Percentiles rank a stretch among this genome's conserved stretches.
These are phyloP conservation scores for Asteroscopus sphinx DNA, from an alignment of 2,888 invertebrate species.

Conservation along the genomic window DNA sequence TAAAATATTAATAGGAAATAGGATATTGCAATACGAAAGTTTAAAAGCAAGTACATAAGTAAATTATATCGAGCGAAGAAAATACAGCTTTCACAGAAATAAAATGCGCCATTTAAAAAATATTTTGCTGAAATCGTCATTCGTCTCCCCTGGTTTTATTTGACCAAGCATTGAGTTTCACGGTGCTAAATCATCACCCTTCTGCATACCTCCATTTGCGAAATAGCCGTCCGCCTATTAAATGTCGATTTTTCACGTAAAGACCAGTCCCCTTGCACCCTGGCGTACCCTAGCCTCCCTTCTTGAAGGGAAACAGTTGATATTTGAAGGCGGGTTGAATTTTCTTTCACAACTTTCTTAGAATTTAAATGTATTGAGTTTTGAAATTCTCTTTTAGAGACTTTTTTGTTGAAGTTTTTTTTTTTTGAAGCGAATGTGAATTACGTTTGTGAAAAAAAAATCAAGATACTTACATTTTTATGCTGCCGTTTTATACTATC, in stretches of 20 bases:
- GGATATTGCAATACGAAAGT: too few species aligned
- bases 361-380: slow-evolving; percentile 54
- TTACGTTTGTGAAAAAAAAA: slow-evolving; percentile 16
- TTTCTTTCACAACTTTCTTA: slow-evolving; percentile 52
- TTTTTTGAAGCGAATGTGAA: slow-evolving; percentile 7
- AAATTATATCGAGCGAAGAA: not conserved
- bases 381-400: slow-evolving; percentile 13
- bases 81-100: not conserved
- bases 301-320: slow-evolving; percentile 68
- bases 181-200: slow-evolving; percentile 75
- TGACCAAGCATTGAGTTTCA: slow-evolving; percentile 56
- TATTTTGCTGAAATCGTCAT: slow-evolving; percentile 40
- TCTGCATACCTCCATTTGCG: slow-evolving; percentile 69
- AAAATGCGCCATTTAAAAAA: slow-evolving; percentile 28
- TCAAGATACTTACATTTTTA: too few species aligned
- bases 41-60: too few species aligned
- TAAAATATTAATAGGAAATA: too few species aligned
- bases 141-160: slow-evolving; percentile 50
- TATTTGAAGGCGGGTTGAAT: slow-evolving; percentile 63
- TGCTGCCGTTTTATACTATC: too few species aligned
- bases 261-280: slow-evolving; percentile 48
- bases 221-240: slow-evolving; percentile 84
- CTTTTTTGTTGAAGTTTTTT: slow-evolving; percentile 13
- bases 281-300: slow-evolving; percentile 45
- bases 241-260: slow-evolving; percentile 87